Base-by-base conservation (phyloP, 2,113 vertebrate species). In the Camarhynchus parvulus region DNA sequence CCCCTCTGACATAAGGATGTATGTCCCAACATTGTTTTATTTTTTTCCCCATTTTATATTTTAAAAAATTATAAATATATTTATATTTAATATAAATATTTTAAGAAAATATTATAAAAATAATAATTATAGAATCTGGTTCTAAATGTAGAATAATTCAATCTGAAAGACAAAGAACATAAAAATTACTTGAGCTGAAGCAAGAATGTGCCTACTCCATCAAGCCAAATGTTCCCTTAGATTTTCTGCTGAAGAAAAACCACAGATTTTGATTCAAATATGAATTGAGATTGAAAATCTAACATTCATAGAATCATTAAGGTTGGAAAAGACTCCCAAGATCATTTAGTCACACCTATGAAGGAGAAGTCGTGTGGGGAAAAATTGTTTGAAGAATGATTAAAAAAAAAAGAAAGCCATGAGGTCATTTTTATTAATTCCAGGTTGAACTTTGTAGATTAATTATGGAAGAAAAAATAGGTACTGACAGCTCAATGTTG, bases 401-500 rank as follows among this genome's bases (percentile, higher is more conserved):
- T 68, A 3, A 42, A 64, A 41, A 42, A 53, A 41, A 37, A 46
- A 37, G 35, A 63, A 67, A 69, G 3, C 58, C 11, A 59, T 41
- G 49, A 94, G 66, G 76, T 95, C 28, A 92, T 69, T 89, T 76
- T 70, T 91, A 94, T 37, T 88, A 74, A 89, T 94, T 92, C 81
- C 75, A 94, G 68, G 73, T 47, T 75, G 69, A 95, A 89, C 59
- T 75, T 70, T 67, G 72, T 47, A 78, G 76, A 92, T 96, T 94
- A 97, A 96, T 93, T 95, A 81, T 3, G 17, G 23, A 47, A n/a
- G 13, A 12, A 20, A 55, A 88, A 83, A 76, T 52, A 87, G 66
- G 44, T 78, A 94, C 77, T 90, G 92, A 93, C 85, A 96, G 93
- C 73, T 93, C 30, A 1, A 24, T 92, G 90, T 94, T 96, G 93